These are phyloP conservation scores for Brachionus paranguensis DNA, from an alignment of 1,140 invertebrate genomes.

Conservation along the genomic window DNA sequence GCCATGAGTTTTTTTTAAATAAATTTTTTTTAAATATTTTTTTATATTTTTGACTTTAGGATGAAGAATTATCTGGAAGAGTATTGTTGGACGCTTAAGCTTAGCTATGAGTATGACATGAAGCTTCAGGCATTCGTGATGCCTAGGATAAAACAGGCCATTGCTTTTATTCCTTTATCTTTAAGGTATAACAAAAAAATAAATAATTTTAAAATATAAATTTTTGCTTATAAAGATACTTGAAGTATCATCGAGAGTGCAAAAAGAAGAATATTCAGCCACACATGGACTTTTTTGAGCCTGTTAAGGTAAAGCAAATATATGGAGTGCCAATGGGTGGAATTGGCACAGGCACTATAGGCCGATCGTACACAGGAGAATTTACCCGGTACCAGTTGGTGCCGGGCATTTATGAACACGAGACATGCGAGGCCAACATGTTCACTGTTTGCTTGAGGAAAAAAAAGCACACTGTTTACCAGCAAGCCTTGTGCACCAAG, in stretches of 20 bases:
- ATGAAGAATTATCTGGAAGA: not conserved
- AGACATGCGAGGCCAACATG: conserved; percentile 45
- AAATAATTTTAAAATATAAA: not conserved
- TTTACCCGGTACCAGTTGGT: conserved; percentile 78
- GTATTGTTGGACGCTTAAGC: conserved; percentile 11
- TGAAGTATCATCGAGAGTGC: not conserved
- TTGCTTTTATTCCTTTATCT: not conserved
- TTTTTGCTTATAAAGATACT: not conserved
- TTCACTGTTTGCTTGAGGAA: conserved; percentile 55
- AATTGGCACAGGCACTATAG: conserved; percentile 80
- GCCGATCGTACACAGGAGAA: conserved; percentile 81
- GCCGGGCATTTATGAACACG: conserved; percentile 61
- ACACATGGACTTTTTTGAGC: not conserved
- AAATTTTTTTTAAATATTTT: not conserved
- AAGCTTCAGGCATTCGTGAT: not conserved
- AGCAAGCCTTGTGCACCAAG: conserved; percentile 71
- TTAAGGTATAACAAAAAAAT: not conserved
- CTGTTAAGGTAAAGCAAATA: conserved; percentile 19
- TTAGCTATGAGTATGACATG: not conserved
- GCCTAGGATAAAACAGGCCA: conserved; percentile 2
- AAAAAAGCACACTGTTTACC: conserved; percentile 68
- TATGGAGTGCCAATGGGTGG: conserved; percentile 61
- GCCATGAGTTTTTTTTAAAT: not conserved
- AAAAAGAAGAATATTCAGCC: not conserved
- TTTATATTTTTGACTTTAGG: not conserved